Evolutionary conservation across 2,797 vertebrate species (phyloP).

Genomic region (Fistularia commersonii): DNA sequence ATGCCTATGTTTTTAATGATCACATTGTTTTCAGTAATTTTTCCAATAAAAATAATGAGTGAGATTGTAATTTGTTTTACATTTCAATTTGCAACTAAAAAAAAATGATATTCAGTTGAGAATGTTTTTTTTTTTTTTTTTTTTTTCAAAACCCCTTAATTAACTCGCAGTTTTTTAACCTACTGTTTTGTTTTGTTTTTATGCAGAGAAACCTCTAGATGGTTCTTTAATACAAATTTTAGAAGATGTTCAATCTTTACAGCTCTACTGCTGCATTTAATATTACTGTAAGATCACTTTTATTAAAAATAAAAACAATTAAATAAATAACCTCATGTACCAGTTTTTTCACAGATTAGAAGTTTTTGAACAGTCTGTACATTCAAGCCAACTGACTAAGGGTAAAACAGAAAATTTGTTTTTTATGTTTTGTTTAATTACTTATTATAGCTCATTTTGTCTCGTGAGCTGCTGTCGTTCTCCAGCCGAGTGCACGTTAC

Average conservation of each 20-base stretch:
- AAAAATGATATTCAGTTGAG: background rate
- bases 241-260: background rate
- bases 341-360: too few species aligned
- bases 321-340: too few species aligned
- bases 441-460: too few species aligned
- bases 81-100: background rate
- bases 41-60: slow-evolving; percentile 68
- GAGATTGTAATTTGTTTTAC: slow-evolving; percentile 28
- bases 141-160: background rate
- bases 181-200: background rate
- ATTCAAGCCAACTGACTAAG: too few species aligned
- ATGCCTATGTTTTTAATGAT: slow-evolving; percentile 72
- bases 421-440: too few species aligned
- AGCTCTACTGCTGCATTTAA: background rate
- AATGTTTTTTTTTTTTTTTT: background rate
- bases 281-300: too few species aligned
- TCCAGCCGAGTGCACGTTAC: too few species aligned
- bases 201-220: slow-evolving; percentile 1
- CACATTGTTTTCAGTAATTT: slow-evolving; percentile 69
- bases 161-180: too few species aligned
- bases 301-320: too few species aligned
- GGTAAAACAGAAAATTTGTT: too few species aligned
- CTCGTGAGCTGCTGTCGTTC: too few species aligned
- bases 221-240: slow-evolving; percentile 1
- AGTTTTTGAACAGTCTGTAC: too few species aligned